These are phyloP conservation scores for Excalfactoria chinensis DNA, from an alignment of 2,113 vertebrate genomes.

Conservation along the genomic window DNA sequence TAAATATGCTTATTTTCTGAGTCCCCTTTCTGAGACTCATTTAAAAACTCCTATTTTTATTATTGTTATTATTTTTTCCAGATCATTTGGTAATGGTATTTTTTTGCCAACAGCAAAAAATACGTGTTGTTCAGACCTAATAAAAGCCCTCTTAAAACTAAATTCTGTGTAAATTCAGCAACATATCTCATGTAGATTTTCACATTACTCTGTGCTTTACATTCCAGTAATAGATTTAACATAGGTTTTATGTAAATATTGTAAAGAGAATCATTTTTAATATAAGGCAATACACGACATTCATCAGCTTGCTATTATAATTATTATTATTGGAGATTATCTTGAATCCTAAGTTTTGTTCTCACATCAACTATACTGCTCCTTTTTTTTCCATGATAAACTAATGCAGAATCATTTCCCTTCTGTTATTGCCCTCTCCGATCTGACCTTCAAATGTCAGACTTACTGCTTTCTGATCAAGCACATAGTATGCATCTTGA, in stretches of 20 bases:
- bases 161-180: not conserved
- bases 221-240: not conserved
- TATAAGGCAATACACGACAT: not conserved
- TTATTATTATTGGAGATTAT: slow-evolving; percentile 50
- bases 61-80: not conserved
- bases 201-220: not conserved
- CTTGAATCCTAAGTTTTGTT: slow-evolving; percentile 22
- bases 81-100: not conserved
- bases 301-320: not conserved
- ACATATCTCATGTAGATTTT: not conserved
- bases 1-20: not conserved
- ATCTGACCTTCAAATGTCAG: slow-evolving; percentile 77
- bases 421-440: slow-evolving; percentile 54
- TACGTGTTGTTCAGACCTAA: not conserved
- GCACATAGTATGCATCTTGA: slow-evolving; percentile 51
- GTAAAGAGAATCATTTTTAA: slow-evolving; percentile 22
- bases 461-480: slow-evolving; percentile 59
- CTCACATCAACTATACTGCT: slow-evolving; percentile 4
- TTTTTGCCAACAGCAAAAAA: not conserved
- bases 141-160: not conserved
- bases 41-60: not conserved
- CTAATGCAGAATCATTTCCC: slow-evolving; percentile 56
- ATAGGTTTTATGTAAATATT: not conserved
- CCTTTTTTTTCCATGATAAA: slow-evolving; percentile 28
- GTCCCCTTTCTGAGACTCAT: not conserved